phyloP scores from a whole-genome alignment of 2,113 vertebrate species.

The Microcebus griseorufus region DNA sequence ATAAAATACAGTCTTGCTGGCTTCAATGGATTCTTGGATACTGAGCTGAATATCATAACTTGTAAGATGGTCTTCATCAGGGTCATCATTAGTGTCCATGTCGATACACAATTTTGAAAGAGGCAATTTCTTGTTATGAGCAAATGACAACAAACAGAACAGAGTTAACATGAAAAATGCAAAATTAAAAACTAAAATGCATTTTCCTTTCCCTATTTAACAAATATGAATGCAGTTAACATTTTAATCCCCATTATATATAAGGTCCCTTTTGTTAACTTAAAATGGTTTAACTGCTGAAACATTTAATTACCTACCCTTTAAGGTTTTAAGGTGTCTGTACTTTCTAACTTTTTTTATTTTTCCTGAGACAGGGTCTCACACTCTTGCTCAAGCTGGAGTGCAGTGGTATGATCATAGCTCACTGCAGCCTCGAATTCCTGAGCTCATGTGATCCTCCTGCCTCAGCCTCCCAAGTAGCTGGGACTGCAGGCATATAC shows the following conservation, averaged over 20 bases:
- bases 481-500: too few relatives aligned
- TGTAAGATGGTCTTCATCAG: conserved; percentile 87
- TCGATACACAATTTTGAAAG: conserved; percentile 59
- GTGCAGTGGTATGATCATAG: too few relatives aligned
- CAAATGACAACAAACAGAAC: neutral
- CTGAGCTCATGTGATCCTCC: too few relatives aligned
- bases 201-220: neutral
- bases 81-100: conserved; percentile 86
- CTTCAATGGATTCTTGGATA: conserved; percentile 86
- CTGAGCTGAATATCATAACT: conserved; percentile 89
- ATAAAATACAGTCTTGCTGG: conserved; percentile 73
- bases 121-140: conserved; percentile 19
- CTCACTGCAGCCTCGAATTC: too few relatives aligned
- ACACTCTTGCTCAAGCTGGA: too few relatives aligned
- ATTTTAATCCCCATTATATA: neutral
- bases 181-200: conserved; percentile 25
- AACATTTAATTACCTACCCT: neutral
- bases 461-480: too few relatives aligned
- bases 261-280: neutral
- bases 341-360: neutral
- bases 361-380: too few relatives aligned
- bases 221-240: neutral
- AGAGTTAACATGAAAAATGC: neutral
- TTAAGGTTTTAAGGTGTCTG: neutral
- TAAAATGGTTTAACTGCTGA: neutral